Conservation (phyloP, 2,888 invertebrate species). For the Diaphora mendica region DNA sequence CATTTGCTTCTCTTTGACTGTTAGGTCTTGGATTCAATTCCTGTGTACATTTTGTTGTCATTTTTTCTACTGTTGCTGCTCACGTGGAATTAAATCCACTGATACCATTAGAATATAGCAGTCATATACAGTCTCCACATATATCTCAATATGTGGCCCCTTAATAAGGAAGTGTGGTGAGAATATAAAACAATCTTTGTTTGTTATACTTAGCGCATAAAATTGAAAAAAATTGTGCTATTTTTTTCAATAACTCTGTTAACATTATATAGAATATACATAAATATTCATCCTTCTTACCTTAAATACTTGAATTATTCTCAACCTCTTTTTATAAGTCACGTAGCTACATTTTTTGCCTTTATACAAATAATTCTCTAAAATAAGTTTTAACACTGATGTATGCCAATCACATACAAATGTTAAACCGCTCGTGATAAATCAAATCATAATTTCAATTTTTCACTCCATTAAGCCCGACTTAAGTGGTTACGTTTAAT, state of each 20-base stretch:
- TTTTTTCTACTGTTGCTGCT: too few species aligned
- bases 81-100: background rate
- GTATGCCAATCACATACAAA: slow-evolving; percentile 38
- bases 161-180: background rate
- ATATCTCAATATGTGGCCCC: background rate
- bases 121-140: background rate
- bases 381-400: slow-evolving; percentile 33
- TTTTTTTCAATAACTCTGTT: background rate
- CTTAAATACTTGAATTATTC: too few species aligned
- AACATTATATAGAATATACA: background rate
- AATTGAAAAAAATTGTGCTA: too few species aligned
- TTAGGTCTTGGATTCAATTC: background rate
- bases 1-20: background rate
- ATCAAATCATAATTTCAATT: slow-evolving; percentile 45
- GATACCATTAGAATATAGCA: background rate
- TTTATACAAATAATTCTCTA: slow-evolving; percentile 10
- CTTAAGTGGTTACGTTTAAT: slow-evolving; percentile 25
- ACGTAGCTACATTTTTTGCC: too few species aligned
- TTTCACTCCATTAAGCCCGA: slow-evolving; percentile 38
- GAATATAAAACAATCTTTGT: too few species aligned
- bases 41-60: background rate
- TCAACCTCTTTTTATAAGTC: too few species aligned
- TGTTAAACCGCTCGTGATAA: slow-evolving; percentile 39
- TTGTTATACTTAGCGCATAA: too few species aligned
- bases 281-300: background rate